Evolutionary conservation across 1,140 invertebrate species (phyloP).

Genomic region (Tetragonula clypearis): DNA sequence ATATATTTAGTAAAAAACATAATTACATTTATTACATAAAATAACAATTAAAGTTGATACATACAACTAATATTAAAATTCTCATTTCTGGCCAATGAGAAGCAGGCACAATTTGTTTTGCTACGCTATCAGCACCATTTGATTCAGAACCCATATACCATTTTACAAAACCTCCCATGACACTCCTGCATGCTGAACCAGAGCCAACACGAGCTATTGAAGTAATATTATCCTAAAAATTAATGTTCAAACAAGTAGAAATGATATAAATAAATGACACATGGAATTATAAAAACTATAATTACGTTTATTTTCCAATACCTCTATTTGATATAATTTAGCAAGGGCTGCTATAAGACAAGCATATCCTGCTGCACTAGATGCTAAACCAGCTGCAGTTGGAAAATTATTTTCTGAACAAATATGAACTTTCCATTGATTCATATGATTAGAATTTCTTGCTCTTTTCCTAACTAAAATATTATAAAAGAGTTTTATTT

Average conservation of each 20-base stretch:
- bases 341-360: constrained; percentile 90
- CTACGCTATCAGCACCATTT: constrained; percentile 92
- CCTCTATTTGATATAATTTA: constrained; percentile 88
- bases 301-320: constrained; percentile 43
- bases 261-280: neutral
- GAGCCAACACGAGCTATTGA: constrained; percentile 93
- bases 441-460: constrained; percentile 76
- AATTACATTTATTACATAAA: too few species aligned
- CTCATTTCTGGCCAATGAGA: constrained; percentile 96
- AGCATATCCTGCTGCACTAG: constrained; percentile 98
- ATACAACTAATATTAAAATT: constrained; percentile 94
- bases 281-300: neutral
- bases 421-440: constrained; percentile 91
- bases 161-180: constrained; percentile 95
- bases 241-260: constrained; percentile 8
- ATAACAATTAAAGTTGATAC: constrained; percentile 54
- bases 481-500: constrained; percentile 20
- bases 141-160: constrained; percentile 90
- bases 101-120: constrained; percentile 87
- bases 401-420: constrained; percentile 99
- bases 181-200: constrained; percentile 97
- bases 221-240: constrained; percentile 87
- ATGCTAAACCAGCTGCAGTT: constrained; percentile 98
- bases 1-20: neutral
- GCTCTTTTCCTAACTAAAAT: constrained; percentile 80